Evolutionary conservation across 2,888 invertebrate genomes (phyloP).

Genomic region (Hydroisotoma schaefferi): DNA sequence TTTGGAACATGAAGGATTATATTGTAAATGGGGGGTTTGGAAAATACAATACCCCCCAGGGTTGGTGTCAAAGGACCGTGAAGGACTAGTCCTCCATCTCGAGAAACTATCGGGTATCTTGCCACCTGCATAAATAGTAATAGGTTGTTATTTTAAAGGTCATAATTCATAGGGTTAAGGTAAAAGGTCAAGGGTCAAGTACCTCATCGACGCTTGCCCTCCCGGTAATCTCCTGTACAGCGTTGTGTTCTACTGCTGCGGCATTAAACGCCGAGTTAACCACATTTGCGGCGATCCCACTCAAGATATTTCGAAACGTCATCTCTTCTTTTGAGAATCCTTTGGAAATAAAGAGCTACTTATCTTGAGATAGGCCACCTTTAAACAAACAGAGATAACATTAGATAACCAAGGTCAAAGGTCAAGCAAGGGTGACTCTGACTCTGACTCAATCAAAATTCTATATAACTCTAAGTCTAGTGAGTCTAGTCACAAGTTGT

Average conservation of each 20-base stretch:
- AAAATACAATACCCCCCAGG: neutral
- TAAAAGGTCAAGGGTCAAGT: neutral
- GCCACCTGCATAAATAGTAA: conserved; percentile 14
- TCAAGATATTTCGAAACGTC: neutral
- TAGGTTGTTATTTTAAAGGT: neutral
- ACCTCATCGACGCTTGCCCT: neutral
- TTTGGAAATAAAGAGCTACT: no score
- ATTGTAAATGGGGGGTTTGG: conserved; percentile 21
- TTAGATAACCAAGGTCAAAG: no score
- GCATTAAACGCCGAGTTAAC: conserved; percentile 4
- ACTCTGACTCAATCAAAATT: no score
- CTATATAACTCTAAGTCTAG: no score
- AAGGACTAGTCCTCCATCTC: conserved; percentile 31
- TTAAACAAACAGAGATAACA: no score
- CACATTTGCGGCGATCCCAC: neutral
- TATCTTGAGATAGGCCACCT: no score
- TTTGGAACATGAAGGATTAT: conserved; percentile 42
- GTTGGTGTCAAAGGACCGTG: conserved; percentile 35
- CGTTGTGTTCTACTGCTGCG: neutral
- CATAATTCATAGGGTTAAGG: neutral
- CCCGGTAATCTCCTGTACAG: conserved; percentile 9
- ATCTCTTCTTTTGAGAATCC: no score
- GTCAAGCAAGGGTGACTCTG: no score
- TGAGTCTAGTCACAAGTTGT: no score
- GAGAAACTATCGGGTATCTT: conserved; percentile 24